phyloP scores from a whole-genome alignment of 2,888 invertebrate species.

The Drosophila niveifrons region DNA sequence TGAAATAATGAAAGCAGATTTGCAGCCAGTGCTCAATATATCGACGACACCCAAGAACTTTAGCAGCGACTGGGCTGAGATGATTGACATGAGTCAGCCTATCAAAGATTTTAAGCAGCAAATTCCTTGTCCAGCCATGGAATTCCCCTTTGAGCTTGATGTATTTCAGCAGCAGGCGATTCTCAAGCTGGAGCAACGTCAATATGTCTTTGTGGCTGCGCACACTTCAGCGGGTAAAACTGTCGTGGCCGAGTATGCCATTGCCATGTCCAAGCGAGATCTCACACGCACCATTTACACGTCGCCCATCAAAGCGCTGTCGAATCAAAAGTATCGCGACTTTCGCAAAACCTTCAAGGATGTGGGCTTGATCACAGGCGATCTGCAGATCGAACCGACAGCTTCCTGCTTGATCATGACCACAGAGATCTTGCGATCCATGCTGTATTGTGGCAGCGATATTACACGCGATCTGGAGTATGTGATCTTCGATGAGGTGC shows the following conservation, averaged over 20 bases:
- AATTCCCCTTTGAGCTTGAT: conserved; percentile 96
- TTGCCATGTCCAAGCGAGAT: conserved; percentile 96
- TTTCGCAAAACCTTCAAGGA: conserved; percentile 97
- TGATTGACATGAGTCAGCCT: conserved; percentile 92
- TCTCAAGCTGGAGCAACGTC: conserved; percentile 95
- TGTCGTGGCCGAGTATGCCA: conserved; percentile 99
- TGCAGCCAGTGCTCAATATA: conserved; percentile 89
- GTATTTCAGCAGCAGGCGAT: conserved; percentile 99
- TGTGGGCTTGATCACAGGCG: conserved; percentile 97
- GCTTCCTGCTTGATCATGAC: conserved; percentile 99
- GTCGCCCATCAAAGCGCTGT: conserved; percentile 99
- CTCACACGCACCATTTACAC: conserved; percentile 98
- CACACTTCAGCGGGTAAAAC: conserved; percentile 99
- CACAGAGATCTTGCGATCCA: conserved; percentile 98
- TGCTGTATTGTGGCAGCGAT: conserved; percentile 98
- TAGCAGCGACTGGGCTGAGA: conserved; percentile 93
- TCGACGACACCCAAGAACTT: conserved; percentile 86
- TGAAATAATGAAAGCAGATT: conserved; percentile 83
- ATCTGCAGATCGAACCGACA: conserved; percentile 97
- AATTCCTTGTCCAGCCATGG: conserved; percentile 93
- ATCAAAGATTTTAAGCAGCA: conserved; percentile 92
- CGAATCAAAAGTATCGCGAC: conserved; percentile 99
- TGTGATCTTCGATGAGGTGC: conserved; percentile 99
- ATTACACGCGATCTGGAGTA: conserved; percentile 98
- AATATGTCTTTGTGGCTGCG: conserved; percentile 99